A percentile compares a stretch with the other conserved stretches of the same genome.
Conservation (phyloP, 2,797 vertebrate species). For the Oryzias dopingdopingensis region DNA sequence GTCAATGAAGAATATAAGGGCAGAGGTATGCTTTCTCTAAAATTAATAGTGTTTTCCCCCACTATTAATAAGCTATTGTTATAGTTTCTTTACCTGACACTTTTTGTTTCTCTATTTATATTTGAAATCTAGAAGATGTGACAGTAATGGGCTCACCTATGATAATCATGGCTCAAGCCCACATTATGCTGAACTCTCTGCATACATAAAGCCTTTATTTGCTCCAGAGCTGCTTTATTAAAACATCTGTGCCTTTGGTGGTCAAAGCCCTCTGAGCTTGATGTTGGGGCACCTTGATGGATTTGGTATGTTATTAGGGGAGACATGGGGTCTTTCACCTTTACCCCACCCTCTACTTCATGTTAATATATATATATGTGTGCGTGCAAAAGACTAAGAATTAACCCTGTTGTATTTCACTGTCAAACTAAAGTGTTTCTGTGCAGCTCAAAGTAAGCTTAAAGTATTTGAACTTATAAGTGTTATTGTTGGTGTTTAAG, state of each 20-base stretch:
- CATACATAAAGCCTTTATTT: constrained; percentile 33
- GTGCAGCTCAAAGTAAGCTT: constrained; percentile 21
- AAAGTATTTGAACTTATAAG: constrained; percentile 22
- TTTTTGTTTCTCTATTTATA: neutral
- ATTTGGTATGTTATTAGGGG: constrained; percentile 77
- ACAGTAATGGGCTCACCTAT: constrained; percentile 46
- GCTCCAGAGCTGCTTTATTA: constrained; percentile 44
- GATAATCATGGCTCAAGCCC: constrained; percentile 29
- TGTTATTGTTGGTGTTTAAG: neutral
- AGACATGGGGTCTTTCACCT: constrained; percentile 65
- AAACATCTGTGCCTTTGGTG: constrained; percentile 43
- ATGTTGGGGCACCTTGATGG: constrained; percentile 67
- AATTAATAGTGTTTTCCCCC: no score
- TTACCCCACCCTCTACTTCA: constrained; percentile 28
- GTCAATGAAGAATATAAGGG: no score
- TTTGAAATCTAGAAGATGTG: constrained; percentile 5
- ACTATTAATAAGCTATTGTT: no score
- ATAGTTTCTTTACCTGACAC: no score
- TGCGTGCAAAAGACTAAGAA: constrained; percentile 15
- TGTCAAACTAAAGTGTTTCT: constrained; percentile 26
- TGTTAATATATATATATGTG: constrained; percentile 24
- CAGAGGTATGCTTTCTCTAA: no score
- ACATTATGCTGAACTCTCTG: constrained; percentile 6
- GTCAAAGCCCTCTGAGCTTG: constrained; percentile 38
- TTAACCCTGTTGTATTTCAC: constrained; percentile 21